These are phyloP conservation scores for Deroplatys truncata DNA, from an alignment of 2,888 invertebrate species.

Conservation along the genomic window DNA sequence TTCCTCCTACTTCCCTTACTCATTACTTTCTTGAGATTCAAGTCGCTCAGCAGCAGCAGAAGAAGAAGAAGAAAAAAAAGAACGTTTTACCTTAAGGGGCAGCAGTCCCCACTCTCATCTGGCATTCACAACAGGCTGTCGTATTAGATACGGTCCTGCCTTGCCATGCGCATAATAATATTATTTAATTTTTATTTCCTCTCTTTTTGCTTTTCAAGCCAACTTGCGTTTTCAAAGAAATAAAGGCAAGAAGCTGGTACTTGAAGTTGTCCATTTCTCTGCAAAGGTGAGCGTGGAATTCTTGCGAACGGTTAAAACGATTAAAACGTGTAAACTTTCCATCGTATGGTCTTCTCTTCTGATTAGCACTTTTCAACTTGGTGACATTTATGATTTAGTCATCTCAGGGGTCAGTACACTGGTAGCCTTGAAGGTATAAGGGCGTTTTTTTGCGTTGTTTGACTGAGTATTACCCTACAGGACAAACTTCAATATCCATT, in stretches of 20 bases:
- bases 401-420: background rate
- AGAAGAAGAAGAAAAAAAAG: too few relatives aligned
- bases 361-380: background rate
- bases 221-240: background rate
- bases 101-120: background rate
- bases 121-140: background rate
- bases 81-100: background rate
- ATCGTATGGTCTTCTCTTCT: background rate
- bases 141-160: background rate
- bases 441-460: too few relatives aligned
- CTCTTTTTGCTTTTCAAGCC: background rate
- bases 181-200: background rate
- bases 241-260: background rate
- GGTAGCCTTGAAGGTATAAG: background rate
- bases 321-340: background rate
- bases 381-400: background rate
- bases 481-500: too few relatives aligned
- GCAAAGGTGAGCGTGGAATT: background rate
- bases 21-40: background rate
- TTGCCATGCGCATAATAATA: background rate
- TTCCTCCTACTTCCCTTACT: background rate
- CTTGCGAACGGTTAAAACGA: background rate
- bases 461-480: too few relatives aligned
- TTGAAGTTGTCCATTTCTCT: background rate
- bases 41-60: background rate